Percentiles rank a stretch among this genome's conserved stretches.
Conservation (phyloP, 1,140 invertebrate genomes). For the Calliopsis andreniformis region DNA sequence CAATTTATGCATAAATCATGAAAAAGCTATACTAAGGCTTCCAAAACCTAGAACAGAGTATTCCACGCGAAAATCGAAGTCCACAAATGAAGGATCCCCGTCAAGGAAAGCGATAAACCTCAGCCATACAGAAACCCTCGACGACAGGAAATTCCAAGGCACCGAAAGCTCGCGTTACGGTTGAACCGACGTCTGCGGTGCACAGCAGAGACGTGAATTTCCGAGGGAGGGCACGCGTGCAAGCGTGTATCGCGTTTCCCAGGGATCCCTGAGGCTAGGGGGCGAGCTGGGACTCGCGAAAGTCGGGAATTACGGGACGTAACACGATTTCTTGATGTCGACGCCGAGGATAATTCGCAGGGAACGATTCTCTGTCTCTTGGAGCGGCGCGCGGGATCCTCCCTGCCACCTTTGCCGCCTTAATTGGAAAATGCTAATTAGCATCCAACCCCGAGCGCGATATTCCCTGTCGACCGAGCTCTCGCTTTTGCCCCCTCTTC, state of each 20-base stretch:
- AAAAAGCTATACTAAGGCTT: no score
- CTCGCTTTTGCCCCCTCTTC: neutral
- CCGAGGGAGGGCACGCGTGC: neutral
- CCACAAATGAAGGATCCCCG: no score
- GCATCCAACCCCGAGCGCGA: constrained; percentile 62
- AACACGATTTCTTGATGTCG: constrained; percentile 65
- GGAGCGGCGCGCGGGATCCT: constrained; percentile 47
- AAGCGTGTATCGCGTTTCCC: constrained; percentile 29
- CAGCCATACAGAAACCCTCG: no score
- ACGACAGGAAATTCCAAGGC: no score
- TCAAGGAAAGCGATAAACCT: no score
- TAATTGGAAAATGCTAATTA: constrained; percentile 71
- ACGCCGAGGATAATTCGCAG: constrained; percentile 63
- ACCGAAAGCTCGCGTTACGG: neutral
- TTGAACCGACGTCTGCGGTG: neutral
- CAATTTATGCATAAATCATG: no score
- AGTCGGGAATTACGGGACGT: constrained; percentile 59
- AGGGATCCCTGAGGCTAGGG: constrained; percentile 16
- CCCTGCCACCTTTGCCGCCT: constrained; percentile 56
- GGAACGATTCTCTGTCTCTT: constrained; percentile 64
- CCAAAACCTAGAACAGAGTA: no score
- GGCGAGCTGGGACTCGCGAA: constrained; percentile 25
- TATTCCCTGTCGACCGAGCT: constrained; percentile 62
- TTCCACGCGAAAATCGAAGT: no score
- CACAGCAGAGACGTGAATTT: neutral